A percentile compares a stretch with the other conserved stretches of the same genome.
Evolutionary conservation across 2,888 invertebrate species (phyloP).

Genomic region (Cerceris ruficornis): DNA sequence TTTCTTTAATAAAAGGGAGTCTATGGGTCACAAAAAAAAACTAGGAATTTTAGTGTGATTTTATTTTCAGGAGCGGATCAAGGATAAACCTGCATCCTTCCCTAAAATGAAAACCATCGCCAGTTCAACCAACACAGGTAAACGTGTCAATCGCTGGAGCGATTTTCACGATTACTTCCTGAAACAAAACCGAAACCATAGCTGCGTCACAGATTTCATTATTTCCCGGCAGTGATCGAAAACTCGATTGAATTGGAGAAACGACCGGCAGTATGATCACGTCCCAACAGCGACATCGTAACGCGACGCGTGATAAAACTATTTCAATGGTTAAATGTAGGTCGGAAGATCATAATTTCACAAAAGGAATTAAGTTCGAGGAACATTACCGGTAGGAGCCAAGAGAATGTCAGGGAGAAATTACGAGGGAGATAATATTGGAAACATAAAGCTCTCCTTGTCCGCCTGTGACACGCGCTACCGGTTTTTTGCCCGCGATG

Average conservation of each 20-base stretch:
- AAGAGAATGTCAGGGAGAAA: conserved; percentile 43
- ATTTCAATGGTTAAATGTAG: conserved; percentile 27
- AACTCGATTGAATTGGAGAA: conserved; percentile 21
- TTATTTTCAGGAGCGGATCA: no score
- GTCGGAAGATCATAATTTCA: conserved; percentile 57
- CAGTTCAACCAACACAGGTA: no score
- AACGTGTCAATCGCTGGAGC: not conserved
- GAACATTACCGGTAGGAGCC: conserved; percentile 44
- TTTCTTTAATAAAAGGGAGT: no score
- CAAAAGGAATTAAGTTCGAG: conserved; percentile 50
- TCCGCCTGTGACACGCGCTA: conserved; percentile 50
- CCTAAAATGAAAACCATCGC: no score
- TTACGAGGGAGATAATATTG: conserved; percentile 63
- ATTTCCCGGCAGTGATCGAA: conserved; percentile 13
- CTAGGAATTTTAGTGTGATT: no score
- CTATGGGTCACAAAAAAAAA: no score
- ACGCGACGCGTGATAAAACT: conserved; percentile 13
- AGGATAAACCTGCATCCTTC: no score
- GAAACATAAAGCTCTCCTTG: conserved; percentile 58
- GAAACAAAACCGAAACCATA: not conserved
- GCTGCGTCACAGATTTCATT: conserved; percentile 20
- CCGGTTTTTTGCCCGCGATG: conserved; percentile 32
- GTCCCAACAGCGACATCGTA: not conserved
- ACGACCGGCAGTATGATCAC: conserved; percentile 22
- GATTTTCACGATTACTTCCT: conserved; percentile 33